phyloP scores from a whole-genome alignment of 2,113 vertebrate genomes.

The Nothocercus nigrocapillus region DNA sequence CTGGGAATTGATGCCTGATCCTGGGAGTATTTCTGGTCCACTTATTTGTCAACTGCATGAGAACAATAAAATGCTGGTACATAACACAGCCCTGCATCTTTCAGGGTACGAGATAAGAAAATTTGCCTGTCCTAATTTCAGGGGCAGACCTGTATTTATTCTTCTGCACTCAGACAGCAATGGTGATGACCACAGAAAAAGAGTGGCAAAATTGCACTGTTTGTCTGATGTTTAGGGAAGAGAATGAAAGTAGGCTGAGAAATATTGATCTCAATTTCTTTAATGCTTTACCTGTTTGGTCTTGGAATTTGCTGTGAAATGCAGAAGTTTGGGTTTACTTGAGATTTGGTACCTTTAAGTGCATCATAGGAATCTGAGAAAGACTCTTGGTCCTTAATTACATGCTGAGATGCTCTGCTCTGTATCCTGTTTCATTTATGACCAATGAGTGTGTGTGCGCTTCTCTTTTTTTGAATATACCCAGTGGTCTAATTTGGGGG shows the following conservation, averaged over 20 bases:
- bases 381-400: background rate
- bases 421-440: background rate
- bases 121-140: background rate
- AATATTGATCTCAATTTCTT: background rate
- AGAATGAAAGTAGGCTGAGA: background rate
- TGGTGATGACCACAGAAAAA: background rate
- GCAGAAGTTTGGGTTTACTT: background rate
- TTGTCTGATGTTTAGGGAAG: background rate
- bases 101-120: background rate
- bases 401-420: background rate
- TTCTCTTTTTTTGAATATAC: constrained; percentile 1
- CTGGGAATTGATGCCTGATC: background rate
- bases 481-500: background rate
- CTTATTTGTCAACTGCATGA: background rate
- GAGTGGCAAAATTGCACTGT: background rate
- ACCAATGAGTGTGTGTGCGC: background rate
- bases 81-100: background rate
- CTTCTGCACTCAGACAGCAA: background rate
- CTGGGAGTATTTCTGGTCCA: background rate
- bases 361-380: background rate
- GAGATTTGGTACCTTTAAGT: background rate
- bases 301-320: background rate
- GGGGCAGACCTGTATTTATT: background rate
- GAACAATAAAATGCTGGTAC: background rate
- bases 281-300: background rate